A percentile compares a stretch with the other conserved stretches of the same genome.
These are phyloP conservation scores for Cyphomyrus plagiostoma DNA, from an alignment of 2,113 vertebrate genomes.

Conservation along the genomic window DNA sequence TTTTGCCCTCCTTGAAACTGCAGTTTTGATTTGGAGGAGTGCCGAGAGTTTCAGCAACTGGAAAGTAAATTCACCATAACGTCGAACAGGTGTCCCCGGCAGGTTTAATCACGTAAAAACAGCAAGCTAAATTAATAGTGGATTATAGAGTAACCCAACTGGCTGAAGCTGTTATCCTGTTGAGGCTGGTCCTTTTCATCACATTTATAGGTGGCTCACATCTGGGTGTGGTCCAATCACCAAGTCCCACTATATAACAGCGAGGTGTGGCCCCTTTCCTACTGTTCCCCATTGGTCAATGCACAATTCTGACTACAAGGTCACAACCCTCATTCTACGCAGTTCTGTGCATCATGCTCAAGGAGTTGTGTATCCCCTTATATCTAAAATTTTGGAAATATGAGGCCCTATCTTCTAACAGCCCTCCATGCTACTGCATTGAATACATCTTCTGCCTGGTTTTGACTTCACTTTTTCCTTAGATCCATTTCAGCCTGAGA, in stretches of 20 bases:
- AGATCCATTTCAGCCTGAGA: slow-evolving; percentile 30
- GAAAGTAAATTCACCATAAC: background rate
- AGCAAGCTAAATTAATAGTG: background rate
- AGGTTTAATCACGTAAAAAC: background rate
- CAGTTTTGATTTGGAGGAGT: background rate
- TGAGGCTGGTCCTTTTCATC: background rate
- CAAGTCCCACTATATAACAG: background rate
- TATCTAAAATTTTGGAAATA: background rate
- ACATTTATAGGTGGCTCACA: background rate
- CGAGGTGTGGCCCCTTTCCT: background rate
- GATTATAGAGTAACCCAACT: background rate
- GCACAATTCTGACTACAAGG: background rate
- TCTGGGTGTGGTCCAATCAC: background rate
- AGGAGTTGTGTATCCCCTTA: background rate
- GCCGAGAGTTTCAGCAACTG: background rate
- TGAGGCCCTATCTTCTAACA: background rate
- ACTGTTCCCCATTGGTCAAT: background rate
- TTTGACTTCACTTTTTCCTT: slow-evolving; percentile 19
- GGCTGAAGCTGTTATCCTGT: background rate
- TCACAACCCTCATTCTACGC: background rate
- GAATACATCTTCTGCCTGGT: background rate
- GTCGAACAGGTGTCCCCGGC: background rate
- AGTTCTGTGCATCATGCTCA: background rate
- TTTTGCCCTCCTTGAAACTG: background rate
- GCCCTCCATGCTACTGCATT: background rate